These are phyloP conservation scores for Sylvilagus bachmani DNA, from an alignment of 2,113 vertebrate species.

Conservation along the genomic window DNA sequence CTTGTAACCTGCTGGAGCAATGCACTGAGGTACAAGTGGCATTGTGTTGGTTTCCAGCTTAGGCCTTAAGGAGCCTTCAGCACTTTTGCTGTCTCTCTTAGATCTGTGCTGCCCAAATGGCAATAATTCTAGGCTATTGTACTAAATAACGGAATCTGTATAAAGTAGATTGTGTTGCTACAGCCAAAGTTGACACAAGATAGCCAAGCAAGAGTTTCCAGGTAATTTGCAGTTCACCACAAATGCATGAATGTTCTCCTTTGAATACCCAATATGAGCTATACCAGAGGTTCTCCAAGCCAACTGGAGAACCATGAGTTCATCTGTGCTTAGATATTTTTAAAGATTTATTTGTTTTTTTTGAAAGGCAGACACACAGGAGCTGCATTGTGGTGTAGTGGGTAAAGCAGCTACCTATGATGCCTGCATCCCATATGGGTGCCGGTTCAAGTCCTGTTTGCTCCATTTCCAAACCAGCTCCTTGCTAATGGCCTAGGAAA, in stretches of 20 bases:
- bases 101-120: accelerated
- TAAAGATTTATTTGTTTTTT: no score
- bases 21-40: not conserved
- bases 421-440: no score
- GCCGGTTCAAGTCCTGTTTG: no score
- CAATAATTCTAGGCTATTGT: not conserved
- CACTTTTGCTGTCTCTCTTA: not conserved
- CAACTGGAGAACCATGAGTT: not conserved
- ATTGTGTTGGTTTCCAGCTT: not conserved
- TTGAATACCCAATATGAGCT: accelerated
- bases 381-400: no score
- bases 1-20: not conserved
- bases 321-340: no score
- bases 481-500: no score
- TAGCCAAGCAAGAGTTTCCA: not conserved
- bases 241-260: not conserved
- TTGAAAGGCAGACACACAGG: no score
- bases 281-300: not conserved
- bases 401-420: no score
- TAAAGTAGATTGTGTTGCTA: not conserved
- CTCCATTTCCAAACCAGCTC: no score
- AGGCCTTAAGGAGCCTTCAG: accelerated
- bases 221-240: not conserved
- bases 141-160: not conserved
- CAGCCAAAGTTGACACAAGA: no score